These are phyloP conservation scores for Diprion similis DNA, from an alignment of 1,140 invertebrate genomes.

Conservation along the genomic window DNA sequence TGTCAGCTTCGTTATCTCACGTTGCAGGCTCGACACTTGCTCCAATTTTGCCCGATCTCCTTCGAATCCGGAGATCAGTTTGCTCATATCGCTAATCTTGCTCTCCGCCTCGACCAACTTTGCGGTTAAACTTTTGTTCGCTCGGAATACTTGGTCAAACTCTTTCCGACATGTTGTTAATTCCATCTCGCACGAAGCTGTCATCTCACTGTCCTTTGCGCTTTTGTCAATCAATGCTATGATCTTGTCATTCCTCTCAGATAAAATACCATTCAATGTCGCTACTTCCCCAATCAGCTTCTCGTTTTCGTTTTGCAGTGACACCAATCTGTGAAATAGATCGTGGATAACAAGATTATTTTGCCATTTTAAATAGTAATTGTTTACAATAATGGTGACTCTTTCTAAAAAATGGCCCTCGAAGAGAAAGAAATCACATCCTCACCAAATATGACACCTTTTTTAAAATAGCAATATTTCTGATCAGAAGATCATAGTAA, in stretches of 20 bases:
- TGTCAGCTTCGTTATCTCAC: constrained; percentile 29
- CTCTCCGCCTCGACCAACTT: constrained; percentile 24
- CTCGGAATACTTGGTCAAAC: background rate
- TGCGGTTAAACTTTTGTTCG: constrained; percentile 18
- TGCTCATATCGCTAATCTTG: constrained; percentile 26
- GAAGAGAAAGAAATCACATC: no score
- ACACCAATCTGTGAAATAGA: constrained; percentile 24
- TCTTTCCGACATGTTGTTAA: constrained; percentile 19
- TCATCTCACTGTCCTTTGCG: constrained; percentile 13
- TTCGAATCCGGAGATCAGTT: constrained; percentile 25
- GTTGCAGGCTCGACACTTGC: constrained; percentile 23
- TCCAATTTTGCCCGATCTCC: constrained; percentile 27
- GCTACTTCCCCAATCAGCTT: constrained; percentile 24
- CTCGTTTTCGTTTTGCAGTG: constrained; percentile 25
- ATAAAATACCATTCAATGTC: constrained; percentile 18
- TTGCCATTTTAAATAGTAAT: no score
- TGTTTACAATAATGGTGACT: no score
- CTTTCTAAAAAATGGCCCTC: no score
- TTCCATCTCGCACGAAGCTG: background rate
- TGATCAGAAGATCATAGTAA: background rate
- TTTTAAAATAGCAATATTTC: background rate
- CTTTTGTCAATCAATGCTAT: constrained; percentile 13
- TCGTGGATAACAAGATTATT: no score
- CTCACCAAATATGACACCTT: background rate
- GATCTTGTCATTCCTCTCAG: constrained; percentile 23